phyloP scores from a whole-genome alignment of 2,113 vertebrate species.

The Cyphomyrus discorhynchus region DNA sequence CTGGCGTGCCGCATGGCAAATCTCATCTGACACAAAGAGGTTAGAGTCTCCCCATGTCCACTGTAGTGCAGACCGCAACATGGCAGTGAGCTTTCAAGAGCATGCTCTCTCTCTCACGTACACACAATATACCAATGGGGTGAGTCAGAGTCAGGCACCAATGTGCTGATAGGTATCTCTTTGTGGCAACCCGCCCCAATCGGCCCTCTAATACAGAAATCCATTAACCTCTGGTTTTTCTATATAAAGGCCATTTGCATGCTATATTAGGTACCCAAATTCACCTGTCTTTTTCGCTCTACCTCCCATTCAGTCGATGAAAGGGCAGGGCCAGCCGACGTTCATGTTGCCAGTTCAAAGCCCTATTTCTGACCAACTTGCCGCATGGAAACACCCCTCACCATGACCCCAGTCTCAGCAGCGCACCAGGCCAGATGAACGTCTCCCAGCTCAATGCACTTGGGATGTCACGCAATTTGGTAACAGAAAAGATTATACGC shows the following conservation, averaged over 20 bases:
- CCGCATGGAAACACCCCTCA: not conserved
- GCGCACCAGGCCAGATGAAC: not conserved
- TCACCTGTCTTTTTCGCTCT: not conserved
- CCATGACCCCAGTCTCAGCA: not conserved
- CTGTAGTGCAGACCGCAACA: not conserved
- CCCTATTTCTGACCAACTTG: not conserved
- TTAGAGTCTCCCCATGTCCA: not conserved
- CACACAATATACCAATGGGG: not conserved
- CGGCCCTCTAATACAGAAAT: not conserved
- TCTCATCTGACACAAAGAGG: not conserved
- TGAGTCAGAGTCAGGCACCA: not conserved
- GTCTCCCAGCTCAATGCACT: not conserved
- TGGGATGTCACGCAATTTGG: not conserved
- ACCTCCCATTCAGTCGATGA: not conserved
- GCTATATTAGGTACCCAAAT: not conserved
- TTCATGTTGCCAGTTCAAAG: not conserved
- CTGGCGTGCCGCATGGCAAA: not conserved
- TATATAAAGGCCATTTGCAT: not conserved
- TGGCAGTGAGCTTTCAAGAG: not conserved
- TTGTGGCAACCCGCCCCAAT: not conserved
- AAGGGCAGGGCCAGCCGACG: not conserved
- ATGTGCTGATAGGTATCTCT: not conserved
- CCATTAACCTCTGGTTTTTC: not conserved
- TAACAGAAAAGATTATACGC: not conserved
- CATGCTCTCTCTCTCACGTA: not conserved